Evolutionary conservation across 2,797 vertebrate species (phyloP).

Genomic region (Sebastes hubbsi): DNA sequence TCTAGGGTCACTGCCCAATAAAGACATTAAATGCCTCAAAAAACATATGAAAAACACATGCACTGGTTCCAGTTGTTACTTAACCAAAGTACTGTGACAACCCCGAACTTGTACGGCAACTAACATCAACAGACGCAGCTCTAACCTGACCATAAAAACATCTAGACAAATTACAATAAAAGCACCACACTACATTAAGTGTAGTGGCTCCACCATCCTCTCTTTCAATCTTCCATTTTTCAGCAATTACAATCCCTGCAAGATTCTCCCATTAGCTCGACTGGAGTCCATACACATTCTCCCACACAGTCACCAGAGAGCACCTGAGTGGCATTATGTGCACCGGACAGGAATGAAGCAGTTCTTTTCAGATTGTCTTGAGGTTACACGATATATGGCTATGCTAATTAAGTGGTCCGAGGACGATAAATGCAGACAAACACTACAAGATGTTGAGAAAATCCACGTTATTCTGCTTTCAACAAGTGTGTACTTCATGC

Average conservation of each 20-base stretch:
- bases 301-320: constrained; percentile 10
- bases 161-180: not conserved
- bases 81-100: not conserved
- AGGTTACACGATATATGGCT: constrained; percentile 25
- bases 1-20: not conserved
- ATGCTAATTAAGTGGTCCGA: constrained; percentile 25
- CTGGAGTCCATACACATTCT: constrained; percentile 22
- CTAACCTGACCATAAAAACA: not conserved
- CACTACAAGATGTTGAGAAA: constrained; percentile 38
- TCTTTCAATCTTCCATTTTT: not conserved
- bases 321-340: constrained; percentile 25
- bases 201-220: not conserved
- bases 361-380: constrained; percentile 11
- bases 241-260: constrained; percentile 21
- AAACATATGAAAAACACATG: no score
- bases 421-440: constrained; percentile 45
- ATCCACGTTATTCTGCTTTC: constrained; percentile 21
- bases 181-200: not conserved
- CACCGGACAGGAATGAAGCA: constrained; percentile 19
- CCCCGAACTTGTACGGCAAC: not conserved
- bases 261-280: constrained; percentile 21
- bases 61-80: not conserved
- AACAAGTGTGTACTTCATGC: constrained; percentile 59
- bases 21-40: no score
- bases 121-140: not conserved